Evolutionary conservation across 2,888 invertebrate species (phyloP), one percentile per base, ranked within the genome.

Genomic region (Altica lythri): DNA sequence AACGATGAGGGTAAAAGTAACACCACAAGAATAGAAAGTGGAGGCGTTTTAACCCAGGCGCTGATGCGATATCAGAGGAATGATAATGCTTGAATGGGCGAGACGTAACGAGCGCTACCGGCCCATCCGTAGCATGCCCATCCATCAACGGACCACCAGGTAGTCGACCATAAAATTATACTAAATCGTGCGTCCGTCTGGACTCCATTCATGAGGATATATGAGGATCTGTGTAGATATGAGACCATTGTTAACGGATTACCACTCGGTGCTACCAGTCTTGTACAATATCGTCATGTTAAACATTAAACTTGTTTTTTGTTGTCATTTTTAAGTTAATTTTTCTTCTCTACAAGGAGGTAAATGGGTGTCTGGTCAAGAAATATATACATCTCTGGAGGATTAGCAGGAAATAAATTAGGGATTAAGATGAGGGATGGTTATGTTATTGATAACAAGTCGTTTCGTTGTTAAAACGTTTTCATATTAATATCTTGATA

Each of bases 101-200:
- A 71, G 72, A 70, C 70, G 68, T 71, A 71, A 70, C 69, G 69
- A 70, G 71, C 68, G 70, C 72, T 72, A 72, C 72, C 68, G 72
- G 72, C 69, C 69, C 72, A 51, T 51, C n/a, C 47, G 40, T 35
- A 50, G 46, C 51, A 42, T 46, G 35, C 40, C 48, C 55, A 74
- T 74, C 73, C 73, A 72, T 74, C 75, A 75, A 71, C 54, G 67
- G 74, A 74, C 75, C 74, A 75, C 75, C 75, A 73, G 73, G 73
- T 73, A 74, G 74, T 66, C 71, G 60, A 67, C 71, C 71, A 73
- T 75, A 74, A 75, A 74, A 75, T 75, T 75, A 75, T 74, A 74
- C 74, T 74, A 75, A 75, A 74, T 74, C 74, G 74, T 73, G 72
- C 69, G 68, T 69, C 70, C 66, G 69, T 71, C 70, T 68, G 68